phyloP scores from a whole-genome alignment of 2,113 vertebrate genomes.

The Pluvianellus socialis region DNA sequence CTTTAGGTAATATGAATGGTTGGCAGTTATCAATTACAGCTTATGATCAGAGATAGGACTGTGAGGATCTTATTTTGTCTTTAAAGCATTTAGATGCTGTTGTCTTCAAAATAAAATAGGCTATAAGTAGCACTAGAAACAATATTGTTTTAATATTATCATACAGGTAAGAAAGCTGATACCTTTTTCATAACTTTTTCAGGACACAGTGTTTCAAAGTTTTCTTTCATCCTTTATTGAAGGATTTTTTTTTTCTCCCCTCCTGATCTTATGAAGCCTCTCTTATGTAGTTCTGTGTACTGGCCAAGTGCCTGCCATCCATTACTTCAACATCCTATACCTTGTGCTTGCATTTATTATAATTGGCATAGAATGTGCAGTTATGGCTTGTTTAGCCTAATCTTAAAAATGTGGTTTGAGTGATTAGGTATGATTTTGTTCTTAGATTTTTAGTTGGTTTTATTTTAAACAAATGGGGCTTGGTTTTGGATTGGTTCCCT shows the following conservation, averaged over 20 bases:
- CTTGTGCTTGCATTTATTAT: neutral
- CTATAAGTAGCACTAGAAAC: neutral
- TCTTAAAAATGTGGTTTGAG: accelerated
- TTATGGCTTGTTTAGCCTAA: neutral
- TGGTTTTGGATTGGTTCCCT: too few species aligned
- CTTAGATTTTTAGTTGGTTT: neutral
- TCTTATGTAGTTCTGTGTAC: neutral
- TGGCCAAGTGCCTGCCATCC: neutral
- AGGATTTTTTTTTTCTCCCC: neutral
- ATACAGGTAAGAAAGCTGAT: neutral
- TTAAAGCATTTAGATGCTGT: neutral
- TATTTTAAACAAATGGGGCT: neutral
- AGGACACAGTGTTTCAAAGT: neutral
- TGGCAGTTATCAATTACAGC: neutral
- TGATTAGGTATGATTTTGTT: neutral
- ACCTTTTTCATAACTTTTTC: neutral
- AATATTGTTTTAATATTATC: neutral
- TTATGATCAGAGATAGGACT: neutral
- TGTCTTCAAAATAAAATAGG: neutral
- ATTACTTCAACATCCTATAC: neutral
- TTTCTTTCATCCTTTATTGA: neutral
- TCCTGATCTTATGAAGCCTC: neutral
- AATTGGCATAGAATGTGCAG: neutral
- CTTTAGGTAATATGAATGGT: neutral
- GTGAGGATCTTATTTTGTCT: neutral